phyloP scores from a whole-genome alignment of 1,140 invertebrate genomes.

The Bombus ignitus region DNA sequence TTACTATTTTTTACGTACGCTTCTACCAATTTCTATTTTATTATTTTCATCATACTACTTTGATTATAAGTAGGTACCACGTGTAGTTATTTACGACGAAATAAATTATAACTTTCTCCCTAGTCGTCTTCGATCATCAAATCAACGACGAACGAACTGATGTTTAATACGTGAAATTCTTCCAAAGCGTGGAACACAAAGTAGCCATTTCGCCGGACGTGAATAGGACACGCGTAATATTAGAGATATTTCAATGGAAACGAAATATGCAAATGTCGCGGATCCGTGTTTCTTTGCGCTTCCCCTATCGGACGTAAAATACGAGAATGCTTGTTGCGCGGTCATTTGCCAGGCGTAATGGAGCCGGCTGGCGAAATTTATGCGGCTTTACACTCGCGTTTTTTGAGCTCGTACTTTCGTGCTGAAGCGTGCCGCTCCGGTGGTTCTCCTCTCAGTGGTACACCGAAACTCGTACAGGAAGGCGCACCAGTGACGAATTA shows the following conservation, averaged over 20 bases:
- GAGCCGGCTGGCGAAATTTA: constrained; percentile 38
- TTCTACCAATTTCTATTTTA: too few species aligned
- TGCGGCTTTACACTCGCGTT: constrained; percentile 7
- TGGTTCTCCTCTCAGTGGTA: neutral
- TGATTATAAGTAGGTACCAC: too few species aligned
- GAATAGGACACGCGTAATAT: constrained; percentile 19
- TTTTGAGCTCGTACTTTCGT: constrained; percentile 19
- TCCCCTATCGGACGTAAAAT: constrained; percentile 38
- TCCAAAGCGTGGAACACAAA: too few species aligned
- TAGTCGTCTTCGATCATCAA: too few species aligned
- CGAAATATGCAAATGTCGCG: constrained; percentile 36
- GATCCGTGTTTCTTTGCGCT: constrained; percentile 38
- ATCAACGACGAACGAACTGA: neutral
- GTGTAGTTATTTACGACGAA: too few species aligned
- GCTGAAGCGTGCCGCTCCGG: neutral
- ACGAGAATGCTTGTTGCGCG: constrained; percentile 45
- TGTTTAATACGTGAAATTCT: neutral
- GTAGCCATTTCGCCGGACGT: neutral
- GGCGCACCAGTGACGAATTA: neutral
- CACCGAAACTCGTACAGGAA: neutral
- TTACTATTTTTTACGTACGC: too few species aligned
- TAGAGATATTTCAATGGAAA: constrained; percentile 39
- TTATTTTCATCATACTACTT: too few species aligned
- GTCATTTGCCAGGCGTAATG: constrained; percentile 47
- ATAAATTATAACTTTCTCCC: too few species aligned